These are phyloP conservation scores for Crocodylus rhombifer DNA, from an alignment of 2,797 vertebrate genomes.

Conservation along the genomic window DNA sequence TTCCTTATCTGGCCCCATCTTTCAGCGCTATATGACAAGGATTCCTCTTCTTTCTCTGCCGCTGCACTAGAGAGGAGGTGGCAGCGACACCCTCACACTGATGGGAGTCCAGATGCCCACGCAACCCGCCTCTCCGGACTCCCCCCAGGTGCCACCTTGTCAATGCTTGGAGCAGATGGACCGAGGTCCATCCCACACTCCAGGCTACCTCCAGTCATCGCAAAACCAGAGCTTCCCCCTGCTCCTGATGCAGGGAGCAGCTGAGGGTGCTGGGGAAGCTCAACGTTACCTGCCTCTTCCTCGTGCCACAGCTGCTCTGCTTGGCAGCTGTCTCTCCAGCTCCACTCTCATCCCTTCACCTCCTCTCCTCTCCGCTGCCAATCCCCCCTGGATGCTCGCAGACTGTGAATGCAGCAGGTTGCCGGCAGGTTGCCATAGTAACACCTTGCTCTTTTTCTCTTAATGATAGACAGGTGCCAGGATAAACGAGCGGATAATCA, in stretches of 20 bases:
- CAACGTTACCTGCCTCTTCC: not conserved
- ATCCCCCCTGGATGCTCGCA: slow-evolving; percentile 1
- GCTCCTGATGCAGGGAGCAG: not conserved
- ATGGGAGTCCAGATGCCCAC: not conserved
- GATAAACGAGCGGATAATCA: slow-evolving; percentile 33
- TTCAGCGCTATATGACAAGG: not conserved
- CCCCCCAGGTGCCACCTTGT: not conserved
- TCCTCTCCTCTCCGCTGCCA: not conserved
- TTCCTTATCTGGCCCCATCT: slow-evolving; percentile 4
- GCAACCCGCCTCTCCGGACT: not conserved
- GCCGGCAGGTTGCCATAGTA: slow-evolving; percentile 68
- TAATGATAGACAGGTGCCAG: slow-evolving; percentile 69
- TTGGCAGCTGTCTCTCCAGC: not conserved
- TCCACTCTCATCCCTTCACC: not conserved
- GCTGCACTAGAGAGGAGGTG: rapidly evolving
- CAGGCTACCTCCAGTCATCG: not conserved
- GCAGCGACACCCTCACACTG: not conserved
- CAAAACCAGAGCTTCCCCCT: not conserved
- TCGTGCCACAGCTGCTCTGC: not conserved
- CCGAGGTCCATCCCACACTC: not conserved
- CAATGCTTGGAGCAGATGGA: not conserved
- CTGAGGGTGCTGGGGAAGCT: not conserved
- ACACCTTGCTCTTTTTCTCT: slow-evolving; percentile 30
- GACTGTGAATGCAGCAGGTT: slow-evolving; percentile 48
- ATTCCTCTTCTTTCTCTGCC: not conserved